Evolutionary conservation across 2,888 invertebrate species (phyloP), one percentile per base, ranked within the genome.

Genomic region (Drosophila cracens): DNA sequence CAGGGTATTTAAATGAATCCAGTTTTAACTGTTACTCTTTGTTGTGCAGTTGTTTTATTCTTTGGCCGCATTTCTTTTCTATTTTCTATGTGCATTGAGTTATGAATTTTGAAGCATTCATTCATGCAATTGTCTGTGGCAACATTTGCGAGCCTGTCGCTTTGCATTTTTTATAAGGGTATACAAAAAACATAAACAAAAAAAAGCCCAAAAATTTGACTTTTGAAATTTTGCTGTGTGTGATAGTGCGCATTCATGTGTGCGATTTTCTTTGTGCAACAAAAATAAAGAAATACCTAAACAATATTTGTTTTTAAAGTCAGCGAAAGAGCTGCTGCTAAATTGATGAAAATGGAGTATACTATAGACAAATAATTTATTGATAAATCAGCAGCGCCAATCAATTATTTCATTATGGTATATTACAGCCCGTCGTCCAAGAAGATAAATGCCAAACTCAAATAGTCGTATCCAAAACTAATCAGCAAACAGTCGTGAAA

Each of bases 71-170:
- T 62, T 77, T 70, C 65, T 56, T 68, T 70, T 66, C 62, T 64
- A 65, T 68, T 73, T 81, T 83, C 77, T 77, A 70, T 89, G 89
- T 89, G 86, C 89, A 87, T 85, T 85, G 70, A 87, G 79, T 89
- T 81, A 70, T 71, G 67, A 72, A 80, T 83, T 81, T 65, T 87
- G 80, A 83, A 83, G 76, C 74, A 83, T 89, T 87, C 73, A 84
- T 76, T 87, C 77, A 43, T 66, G 65, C 71, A 78, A 76, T 83
- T 67, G 61, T 65, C 73, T 76, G 68, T 77, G 60, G 71, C 53
- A 70, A 70, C 61, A 36, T 72, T 81, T 79, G 46, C 51, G 59
- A 49, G 70, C 71, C 73, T 67, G 61, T 63, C 57, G 53, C 61
- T 57, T 60, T 74, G 69, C 52, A 72, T 76, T 71, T 76, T 69